Evolutionary conservation across 37 sponge, comb jelly and placozoan genomes (phyloP).

Genomic region (Chondrilla cf. caribensis): DNA sequence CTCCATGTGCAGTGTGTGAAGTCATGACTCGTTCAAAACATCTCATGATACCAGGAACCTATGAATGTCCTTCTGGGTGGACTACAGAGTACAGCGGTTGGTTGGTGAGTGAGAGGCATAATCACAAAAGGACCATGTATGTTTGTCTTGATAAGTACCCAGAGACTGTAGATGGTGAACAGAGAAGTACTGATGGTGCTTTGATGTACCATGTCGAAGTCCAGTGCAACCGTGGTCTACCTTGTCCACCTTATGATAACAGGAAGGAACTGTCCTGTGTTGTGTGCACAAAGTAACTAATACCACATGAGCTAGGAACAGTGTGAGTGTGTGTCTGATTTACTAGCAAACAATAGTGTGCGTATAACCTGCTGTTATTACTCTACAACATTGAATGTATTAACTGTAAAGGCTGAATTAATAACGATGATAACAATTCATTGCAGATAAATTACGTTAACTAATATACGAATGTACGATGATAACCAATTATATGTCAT

Average conservation of each 20-base stretch:
- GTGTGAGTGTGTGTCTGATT: no score
- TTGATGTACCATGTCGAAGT: slow-evolving; percentile 47
- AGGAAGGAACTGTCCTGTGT: slow-evolving; percentile 55
- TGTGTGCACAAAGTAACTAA: slow-evolving; percentile 46
- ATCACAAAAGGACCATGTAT: slow-evolving; percentile 29
- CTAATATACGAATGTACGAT: no score
- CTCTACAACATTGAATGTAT: no score
- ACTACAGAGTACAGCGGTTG: slow-evolving; percentile 61
- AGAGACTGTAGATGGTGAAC: slow-evolving; percentile 21
- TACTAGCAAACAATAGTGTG: no score
- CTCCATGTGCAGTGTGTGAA: slow-evolving; percentile 63
- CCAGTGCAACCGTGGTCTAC: slow-evolving; percentile 28
- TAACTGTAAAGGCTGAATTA: no score
- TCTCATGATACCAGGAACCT: slow-evolving; percentile 51
- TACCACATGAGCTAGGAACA: no score
- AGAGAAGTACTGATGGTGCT: slow-evolving; percentile 19
- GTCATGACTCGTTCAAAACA: slow-evolving; percentile 22
- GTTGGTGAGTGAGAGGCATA: slow-evolving; percentile 24
- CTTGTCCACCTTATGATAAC: slow-evolving; percentile 44
- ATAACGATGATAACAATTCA: no score
- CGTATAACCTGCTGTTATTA: no score
- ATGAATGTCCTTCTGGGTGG: slow-evolving; percentile 36
- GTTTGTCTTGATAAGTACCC: slow-evolving; percentile 55
- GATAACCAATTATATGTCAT: no score
- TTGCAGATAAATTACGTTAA: no score